phyloP scores from a whole-genome alignment of 2,888 invertebrate species.

The Watsonalla binaria region DNA sequence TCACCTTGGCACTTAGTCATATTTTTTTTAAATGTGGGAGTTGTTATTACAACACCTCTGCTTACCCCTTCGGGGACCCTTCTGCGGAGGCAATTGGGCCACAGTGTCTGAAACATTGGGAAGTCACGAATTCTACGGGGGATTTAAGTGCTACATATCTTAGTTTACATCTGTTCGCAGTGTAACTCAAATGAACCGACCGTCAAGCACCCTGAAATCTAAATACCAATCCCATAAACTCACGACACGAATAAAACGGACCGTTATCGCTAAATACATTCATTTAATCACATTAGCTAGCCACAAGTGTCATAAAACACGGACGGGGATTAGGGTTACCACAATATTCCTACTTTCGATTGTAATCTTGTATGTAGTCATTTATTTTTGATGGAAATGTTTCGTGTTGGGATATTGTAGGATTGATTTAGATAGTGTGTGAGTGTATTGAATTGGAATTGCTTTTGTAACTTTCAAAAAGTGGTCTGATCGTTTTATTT shows the following conservation, averaged over 20 bases:
- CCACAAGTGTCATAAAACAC: constrained; percentile 41
- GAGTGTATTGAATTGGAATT: too few species aligned
- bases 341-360: neutral
- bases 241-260: constrained; percentile 33
- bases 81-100: too few species aligned
- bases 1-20: too few species aligned
- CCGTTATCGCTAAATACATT: constrained; percentile 44
- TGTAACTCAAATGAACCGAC: constrained; percentile 5
- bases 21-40: too few species aligned
- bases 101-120: too few species aligned
- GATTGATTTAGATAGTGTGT: neutral
- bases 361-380: neutral
- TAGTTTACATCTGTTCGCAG: neutral
- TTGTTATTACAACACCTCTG: too few species aligned
- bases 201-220: constrained; percentile 14
- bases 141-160: constrained; percentile 3
- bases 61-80: too few species aligned
- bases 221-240: constrained; percentile 26
- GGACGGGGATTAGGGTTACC: constrained; percentile 9
- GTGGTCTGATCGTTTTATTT: too few species aligned
- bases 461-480: too few species aligned
- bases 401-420: neutral
- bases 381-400: neutral
- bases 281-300: constrained; percentile 40
- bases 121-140: neutral